Evolutionary conservation across 2,888 invertebrate species (phyloP), one percentile per base, ranked within the genome.

Genomic region (Lasioglossum oenotherae): DNA sequence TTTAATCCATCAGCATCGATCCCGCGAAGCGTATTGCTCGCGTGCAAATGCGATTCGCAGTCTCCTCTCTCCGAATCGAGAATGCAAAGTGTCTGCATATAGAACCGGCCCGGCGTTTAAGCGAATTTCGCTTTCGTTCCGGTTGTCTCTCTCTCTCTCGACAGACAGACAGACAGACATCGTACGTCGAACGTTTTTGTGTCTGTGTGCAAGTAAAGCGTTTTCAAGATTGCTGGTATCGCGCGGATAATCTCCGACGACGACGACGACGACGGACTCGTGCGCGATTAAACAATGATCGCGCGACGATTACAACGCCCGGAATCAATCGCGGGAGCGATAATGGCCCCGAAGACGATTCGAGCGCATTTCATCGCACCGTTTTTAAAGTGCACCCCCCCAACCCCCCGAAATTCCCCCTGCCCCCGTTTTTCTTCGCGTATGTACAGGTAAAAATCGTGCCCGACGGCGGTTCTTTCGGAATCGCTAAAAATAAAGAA

Each of bases 361-460:
- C 80, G 82, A 81, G 90, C 89, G 90, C 82, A 89, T 89, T 89
- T 89, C 89, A 84, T 87, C 88, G 76, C 81, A 74, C 78, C 84
- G 83, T 53, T 53, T 53, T n/a, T 53, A 53, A 10, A 53, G 23
- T 53, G n/a, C 53, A 84, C n/a, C 60, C 46, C 35, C 16, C 23
- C 8, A n/a, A 46, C 60, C 35, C 60, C 35, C 49, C 8, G 19
- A 4, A 49, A 16, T 35, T 14, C 41, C 41, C n/a, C 38, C 46
- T n/a, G 0, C n/a, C 49, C 19, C 10, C 16, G 16, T 46, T 72
- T 57, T 41, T 2, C 53, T 77, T n/a, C 67, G 23, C 67, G n/a
- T 90, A 91, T 91, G 71, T 88, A 92, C 90, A 91, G 80, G 87
- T 91, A 82, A 88, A 87, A 86, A 53, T 84, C 76, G 80, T 88